Evolutionary conservation across 2,797 vertebrate genomes (phyloP), one percentile per base, ranked within the genome.

Genomic region (Anguilla anguilla): DNA sequence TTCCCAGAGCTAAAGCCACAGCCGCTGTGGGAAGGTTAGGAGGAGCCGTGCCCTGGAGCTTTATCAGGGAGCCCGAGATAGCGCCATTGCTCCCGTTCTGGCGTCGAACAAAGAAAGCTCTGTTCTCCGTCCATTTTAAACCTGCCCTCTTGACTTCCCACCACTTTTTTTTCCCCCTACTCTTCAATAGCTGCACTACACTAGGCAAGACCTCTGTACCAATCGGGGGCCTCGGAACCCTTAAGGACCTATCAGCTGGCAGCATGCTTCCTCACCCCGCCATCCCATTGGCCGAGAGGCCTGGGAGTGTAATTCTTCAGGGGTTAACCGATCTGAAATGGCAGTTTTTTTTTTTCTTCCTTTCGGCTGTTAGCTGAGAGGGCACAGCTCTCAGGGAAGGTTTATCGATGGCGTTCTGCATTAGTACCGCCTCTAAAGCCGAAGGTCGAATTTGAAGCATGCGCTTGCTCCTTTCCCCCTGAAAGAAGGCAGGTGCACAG

Each of bases 81-180:
- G 72, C 81, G 84, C 31, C 87, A 67, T 51, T 25, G 15, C 31
- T 86, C 59, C 6, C 67, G 17, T 46, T 87, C 67, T 91, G 89
- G 85, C 91, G 88, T 69, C 87, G 89, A 89, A 94, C 94, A 94
- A 93, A 94, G 69, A 87, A 92, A 77, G 86, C 88, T 31, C 43
- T 91, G 87, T 87, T 95, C 93, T 91, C 55, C 11, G 0, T 85
- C 55, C 22, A 15, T 82, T 49, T 89, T 51, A 25, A 79, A 90
- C 90, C 5, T 86, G 49, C 15, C 82, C 49, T 91, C 55, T 25
- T 72, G 90, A 88, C 9, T 86, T 84, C 19, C 88, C 88, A 90
- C 88, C 89, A 91, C 51, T 53, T 53, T 53, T 92, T 87, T 88
- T 86, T 90, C 88, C 88, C 77, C 88, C 15, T 88, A 90, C 91